Base-by-base conservation (phyloP, 2,797 vertebrate genomes). In the Peromyscus aztecus region DNA sequence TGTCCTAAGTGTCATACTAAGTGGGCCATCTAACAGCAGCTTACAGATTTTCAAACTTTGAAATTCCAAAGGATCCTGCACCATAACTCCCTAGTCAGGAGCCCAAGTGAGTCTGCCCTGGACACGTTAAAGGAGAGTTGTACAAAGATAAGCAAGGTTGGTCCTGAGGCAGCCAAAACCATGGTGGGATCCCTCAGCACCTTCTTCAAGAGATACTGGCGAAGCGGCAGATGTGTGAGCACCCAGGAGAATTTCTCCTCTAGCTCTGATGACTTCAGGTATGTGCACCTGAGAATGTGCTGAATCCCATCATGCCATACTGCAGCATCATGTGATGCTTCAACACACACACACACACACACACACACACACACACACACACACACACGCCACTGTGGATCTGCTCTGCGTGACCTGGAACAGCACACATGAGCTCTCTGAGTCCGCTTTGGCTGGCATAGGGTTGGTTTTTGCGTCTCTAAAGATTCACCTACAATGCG, bases 251-350 rank as follows among this genome's bases (percentile, higher is more conserved):
- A 0, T 13, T 55, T 40, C 69, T 55, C 43, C 17, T 4, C 80
- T 13, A 23, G 29, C 31, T 34, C 4, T 3, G 27, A 0, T 24
- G 59, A 19, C 29, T 14, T 21, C 17, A 19, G 65, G 49, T 10
- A 3, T 31, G 2, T 27, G 29, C 11, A 6, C 46, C 6, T 73
- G 4, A 6, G 90, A 14, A 17, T 23, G 43, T 8, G 2, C n/a
- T 14, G 1, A 40, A 13, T 46, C 9, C 40, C 4, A 17, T 40
- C 65, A 21, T 34, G 4, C 57, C 27, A 31, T 4, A 24, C 43
- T 67, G 23, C 4, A 24, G 34, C 0, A 9, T 9, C 3, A 0
- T 6, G 0, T 37, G 43, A 29, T 9, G 0, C 40, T 6, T 2
- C 49, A 5, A 16, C 59, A 27, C 73, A 75, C 40, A 13, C 37